phyloP scores from a whole-genome alignment of 2,888 invertebrate species.

The Eilema griseolum region DNA sequence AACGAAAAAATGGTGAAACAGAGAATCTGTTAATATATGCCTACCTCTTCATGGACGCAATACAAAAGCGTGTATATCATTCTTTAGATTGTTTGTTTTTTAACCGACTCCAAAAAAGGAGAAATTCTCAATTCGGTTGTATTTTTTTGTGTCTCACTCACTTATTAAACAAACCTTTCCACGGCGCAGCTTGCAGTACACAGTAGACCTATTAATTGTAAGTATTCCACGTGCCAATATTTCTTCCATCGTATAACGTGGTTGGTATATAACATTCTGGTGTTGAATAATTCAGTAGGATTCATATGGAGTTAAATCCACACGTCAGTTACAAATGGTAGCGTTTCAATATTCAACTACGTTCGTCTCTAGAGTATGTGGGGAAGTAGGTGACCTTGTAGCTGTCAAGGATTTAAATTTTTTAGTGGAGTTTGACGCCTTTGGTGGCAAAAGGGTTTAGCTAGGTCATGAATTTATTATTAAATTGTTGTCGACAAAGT shows the following conservation, averaged over 20 bases:
- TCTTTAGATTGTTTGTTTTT: no score
- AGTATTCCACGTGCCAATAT: conserved; percentile 29
- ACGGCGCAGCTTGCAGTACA: not conserved
- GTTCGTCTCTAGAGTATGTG: conserved; percentile 43
- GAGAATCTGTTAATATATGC: no score
- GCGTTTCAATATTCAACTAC: conserved; percentile 57
- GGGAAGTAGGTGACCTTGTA: conserved; percentile 58
- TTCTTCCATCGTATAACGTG: conserved; percentile 37
- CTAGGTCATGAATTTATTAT: not conserved
- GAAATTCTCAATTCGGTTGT: not conserved
- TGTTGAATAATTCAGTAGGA: conserved; percentile 61
- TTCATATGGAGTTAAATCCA: conserved; percentile 57
- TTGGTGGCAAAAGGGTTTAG: not conserved
- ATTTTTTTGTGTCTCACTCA: not conserved
- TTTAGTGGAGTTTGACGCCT: conserved; percentile 11
- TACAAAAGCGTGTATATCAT: no score
- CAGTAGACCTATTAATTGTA: conserved; percentile 5
- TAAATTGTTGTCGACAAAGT: not conserved
- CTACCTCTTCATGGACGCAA: no score
- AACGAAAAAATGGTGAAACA: no score
- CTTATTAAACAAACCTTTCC: not conserved
- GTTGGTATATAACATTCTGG: conserved; percentile 51
- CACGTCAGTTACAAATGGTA: conserved; percentile 40
- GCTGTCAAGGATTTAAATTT: conserved; percentile 27
- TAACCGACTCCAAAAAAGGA: no score